These are phyloP conservation scores for Montipora foliosa DNA, from an alignment of 64 coral and sea anemone genomes.

Conservation along the genomic window DNA sequence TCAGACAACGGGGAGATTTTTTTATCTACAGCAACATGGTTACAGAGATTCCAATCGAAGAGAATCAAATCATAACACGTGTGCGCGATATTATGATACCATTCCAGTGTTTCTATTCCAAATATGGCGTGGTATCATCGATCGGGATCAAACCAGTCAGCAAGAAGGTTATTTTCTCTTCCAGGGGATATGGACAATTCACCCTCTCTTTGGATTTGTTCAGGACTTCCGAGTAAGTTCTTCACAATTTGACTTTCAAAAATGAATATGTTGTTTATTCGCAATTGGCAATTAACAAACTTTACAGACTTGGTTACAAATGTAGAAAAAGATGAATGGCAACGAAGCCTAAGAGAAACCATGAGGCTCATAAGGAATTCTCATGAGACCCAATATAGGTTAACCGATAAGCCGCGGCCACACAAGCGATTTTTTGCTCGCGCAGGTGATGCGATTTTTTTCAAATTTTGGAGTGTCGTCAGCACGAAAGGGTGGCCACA, in stretches of 20 bases:
- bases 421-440: too few species aligned
- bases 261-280: too few species aligned
- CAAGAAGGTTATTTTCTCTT: constrained; percentile 29
- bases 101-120: constrained; percentile 62
- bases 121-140: constrained; percentile 50
- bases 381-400: too few species aligned
- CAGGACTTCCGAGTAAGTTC: not conserved
- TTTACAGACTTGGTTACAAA: too few species aligned
- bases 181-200: constrained; percentile 23
- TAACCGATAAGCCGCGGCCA: too few species aligned
- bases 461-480: too few species aligned
- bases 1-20: constrained; percentile 65
- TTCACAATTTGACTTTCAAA: not conserved
- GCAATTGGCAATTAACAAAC: too few species aligned
- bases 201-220: constrained; percentile 17
- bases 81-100: constrained; percentile 44
- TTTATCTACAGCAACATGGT: constrained; percentile 91
- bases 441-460: too few species aligned
- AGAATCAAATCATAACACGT: constrained; percentile 36
- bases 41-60: constrained; percentile 1
- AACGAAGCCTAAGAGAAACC: too few species aligned
- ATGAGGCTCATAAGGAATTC: too few species aligned
- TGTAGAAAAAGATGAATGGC: too few species aligned
- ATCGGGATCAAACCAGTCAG: constrained; percentile 14
- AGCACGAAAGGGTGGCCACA: too few species aligned